Conservation (phyloP, 2,888 invertebrate genomes). For the Strigamia crassipes region DNA sequence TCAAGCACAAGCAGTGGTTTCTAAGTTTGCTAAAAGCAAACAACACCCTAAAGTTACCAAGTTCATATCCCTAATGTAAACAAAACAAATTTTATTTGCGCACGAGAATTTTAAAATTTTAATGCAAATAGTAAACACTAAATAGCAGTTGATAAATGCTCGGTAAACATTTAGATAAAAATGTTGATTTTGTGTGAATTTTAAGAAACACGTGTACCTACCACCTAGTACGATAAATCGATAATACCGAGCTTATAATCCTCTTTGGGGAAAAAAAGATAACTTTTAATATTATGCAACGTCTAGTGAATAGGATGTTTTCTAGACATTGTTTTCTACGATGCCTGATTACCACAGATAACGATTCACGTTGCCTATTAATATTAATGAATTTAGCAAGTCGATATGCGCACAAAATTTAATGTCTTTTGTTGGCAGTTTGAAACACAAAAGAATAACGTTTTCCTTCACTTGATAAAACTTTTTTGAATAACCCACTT, state of each 20-base stretch:
- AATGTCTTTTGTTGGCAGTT: constrained; percentile 17
- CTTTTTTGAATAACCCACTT: constrained; percentile 36
- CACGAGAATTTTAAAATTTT: neutral
- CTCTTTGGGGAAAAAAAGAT: constrained; percentile 8
- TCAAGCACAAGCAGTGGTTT: constrained; percentile 13
- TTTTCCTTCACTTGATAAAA: constrained; percentile 11
- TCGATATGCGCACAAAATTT: constrained; percentile 32
- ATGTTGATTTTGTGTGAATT: neutral
- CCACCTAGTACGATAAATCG: neutral
- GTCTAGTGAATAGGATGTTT: constrained; percentile 14
- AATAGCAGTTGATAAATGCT: neutral
- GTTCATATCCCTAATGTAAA: neutral
- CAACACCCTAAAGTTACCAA: neutral
- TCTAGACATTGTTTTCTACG: constrained; percentile 29
- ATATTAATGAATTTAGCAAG: constrained; percentile 40
- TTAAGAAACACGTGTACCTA: neutral
- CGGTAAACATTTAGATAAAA: neutral
- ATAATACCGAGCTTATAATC: neutral
- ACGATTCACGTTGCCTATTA: constrained; percentile 25
- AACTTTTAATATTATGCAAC: neutral
- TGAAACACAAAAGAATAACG: constrained; percentile 13
- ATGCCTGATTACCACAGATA: constrained; percentile 37
- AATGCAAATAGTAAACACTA: neutral
- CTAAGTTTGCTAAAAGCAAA: neutral
- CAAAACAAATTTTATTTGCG: neutral